phyloP scores from a whole-genome alignment of 2,888 invertebrate species.

The Orchestes rusci region DNA sequence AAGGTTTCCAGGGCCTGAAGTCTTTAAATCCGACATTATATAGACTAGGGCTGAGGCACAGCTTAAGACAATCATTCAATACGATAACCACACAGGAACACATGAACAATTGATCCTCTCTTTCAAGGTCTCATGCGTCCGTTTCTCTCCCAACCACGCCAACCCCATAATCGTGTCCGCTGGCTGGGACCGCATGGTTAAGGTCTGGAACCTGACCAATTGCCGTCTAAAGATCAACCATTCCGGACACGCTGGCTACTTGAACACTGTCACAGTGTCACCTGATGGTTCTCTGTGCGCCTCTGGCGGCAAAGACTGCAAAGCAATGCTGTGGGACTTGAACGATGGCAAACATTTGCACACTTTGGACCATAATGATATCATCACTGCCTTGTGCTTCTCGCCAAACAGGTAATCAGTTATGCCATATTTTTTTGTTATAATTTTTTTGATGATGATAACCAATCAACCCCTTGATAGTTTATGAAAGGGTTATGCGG shows the following conservation, averaged over 20 bases:
- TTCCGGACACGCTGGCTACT: constrained; percentile 91
- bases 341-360: constrained; percentile 99
- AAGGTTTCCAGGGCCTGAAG: too few species aligned
- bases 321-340: constrained; percentile 99
- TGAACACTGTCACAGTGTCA: constrained; percentile 98
- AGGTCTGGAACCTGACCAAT: constrained; percentile 98
- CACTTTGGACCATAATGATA: constrained; percentile 96
- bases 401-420: constrained; percentile 82
- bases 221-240: constrained; percentile 99
- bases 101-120: too few species aligned
- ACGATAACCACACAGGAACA: too few species aligned
- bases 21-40: too few species aligned
- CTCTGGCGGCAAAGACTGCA: constrained; percentile 93
- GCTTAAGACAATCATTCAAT: too few species aligned
- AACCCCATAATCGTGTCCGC: constrained; percentile 98
- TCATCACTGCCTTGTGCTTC: constrained; percentile 97
- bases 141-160: constrained; percentile 96
- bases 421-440: not conserved
- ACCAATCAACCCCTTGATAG: constrained; percentile 38
- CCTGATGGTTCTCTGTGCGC: constrained; percentile 99
- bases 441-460: constrained; percentile 30
- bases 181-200: constrained; percentile 97
- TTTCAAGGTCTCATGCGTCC: constrained; percentile 79
- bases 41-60: too few species aligned
- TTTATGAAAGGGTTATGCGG: constrained; percentile 42